Evolutionary conservation across 2,113 vertebrate species (phyloP), one percentile per base, ranked within the genome.

Genomic region (Thymallus thymallus): DNA sequence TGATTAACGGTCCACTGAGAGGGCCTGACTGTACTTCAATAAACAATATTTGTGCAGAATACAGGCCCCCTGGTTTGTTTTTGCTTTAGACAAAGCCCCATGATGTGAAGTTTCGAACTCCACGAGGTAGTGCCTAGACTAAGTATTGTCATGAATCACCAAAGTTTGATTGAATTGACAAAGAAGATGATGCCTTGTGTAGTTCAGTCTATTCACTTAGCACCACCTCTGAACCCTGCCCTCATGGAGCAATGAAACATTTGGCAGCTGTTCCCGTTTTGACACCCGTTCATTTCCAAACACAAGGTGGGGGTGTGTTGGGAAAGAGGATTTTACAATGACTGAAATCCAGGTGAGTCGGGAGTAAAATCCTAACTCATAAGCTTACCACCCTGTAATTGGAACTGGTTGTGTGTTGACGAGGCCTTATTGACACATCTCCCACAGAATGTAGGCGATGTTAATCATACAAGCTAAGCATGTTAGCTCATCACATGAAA

Each of bases 361-460:
- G 9, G 20, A 16, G 56, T n/a, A 22, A 22, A 22, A 22, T 60
- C 20, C 56, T 23, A n/a, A 20, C 7, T 24, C 62, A 30, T 14
- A 5, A 35, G 18, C 30, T 35, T 18, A 66, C 51, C 77, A 60
- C 79, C 75, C 80, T 55, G 58, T 56, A 90, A 88, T 62, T 86
- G 85, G 85, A 90, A 88, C 35, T 78, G 26, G 73, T 78, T 76
- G 24, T 5, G 80, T 79, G 78, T 84, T 83, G 81, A 79, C 70
- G 77, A 83, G 85, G 83, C 5, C 32, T 70, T 46, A 69, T 82
- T 70, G 79, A 78, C 87, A 67, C 74, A 87, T 58, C 46, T 3
- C 32, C 77, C 46, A 65, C 45, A 10, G 5, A 18, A 45, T 76
- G 74, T 72, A 56, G 79, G 84, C 81, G 62, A 72, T 16, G 46